Conservation (phyloP, 2,888 invertebrate species). For the Drosophila kambysellisi region DNA sequence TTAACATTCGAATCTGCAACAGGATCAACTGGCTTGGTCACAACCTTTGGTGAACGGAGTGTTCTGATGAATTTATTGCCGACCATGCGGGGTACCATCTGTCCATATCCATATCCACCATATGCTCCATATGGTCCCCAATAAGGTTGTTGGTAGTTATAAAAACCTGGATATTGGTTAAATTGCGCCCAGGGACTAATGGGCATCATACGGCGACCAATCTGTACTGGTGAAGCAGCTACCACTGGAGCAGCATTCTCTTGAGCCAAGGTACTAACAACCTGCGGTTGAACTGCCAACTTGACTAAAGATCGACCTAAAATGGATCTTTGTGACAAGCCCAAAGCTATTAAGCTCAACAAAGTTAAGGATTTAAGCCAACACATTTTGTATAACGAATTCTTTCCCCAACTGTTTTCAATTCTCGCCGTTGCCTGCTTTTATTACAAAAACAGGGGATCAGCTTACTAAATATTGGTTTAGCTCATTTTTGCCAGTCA, state of each 20-base stretch:
- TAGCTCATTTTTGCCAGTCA: conserved; percentile 38
- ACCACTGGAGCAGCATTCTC: not conserved
- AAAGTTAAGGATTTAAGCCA: conserved; percentile 50
- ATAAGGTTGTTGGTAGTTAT: conserved; percentile 25
- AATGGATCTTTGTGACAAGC: conserved; percentile 9
- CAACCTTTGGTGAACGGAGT: not conserved
- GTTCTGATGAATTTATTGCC: not conserved
- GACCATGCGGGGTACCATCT: not conserved
- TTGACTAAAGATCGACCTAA: conserved; percentile 36
- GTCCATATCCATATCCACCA: conserved; percentile 2
- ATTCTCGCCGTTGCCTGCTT: conserved; percentile 30
- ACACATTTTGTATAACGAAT: conserved; percentile 54
- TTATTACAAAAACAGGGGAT: conserved; percentile 49
- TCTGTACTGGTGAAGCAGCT: not conserved
- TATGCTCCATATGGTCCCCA: conserved; percentile 21
- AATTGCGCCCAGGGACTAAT: conserved; percentile 30
- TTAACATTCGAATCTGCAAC: not conserved
- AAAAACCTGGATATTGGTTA: conserved; percentile 16
- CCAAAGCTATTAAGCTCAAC: conserved; percentile 47
- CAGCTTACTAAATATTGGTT: conserved; percentile 50
- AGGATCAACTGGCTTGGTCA: not conserved
- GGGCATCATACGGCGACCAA: conserved; percentile 3
- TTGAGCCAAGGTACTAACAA: not conserved
- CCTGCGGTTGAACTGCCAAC: conserved; percentile 56
- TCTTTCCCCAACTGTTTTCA: conserved; percentile 54